Conservation (phyloP, 2,888 invertebrate species). For the Melieria omissa region DNA sequence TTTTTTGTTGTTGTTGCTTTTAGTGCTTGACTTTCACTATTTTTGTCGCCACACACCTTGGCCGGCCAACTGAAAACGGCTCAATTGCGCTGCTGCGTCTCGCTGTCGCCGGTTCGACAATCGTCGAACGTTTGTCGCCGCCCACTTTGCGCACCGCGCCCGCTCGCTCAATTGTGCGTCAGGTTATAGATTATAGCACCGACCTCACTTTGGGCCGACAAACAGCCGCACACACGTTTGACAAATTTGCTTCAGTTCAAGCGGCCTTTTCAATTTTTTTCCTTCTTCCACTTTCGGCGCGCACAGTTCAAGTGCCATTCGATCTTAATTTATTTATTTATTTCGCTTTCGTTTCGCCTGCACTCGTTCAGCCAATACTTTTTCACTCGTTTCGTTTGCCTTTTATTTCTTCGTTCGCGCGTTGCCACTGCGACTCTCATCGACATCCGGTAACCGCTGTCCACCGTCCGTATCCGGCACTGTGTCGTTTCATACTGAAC, state of each 20-base stretch:
- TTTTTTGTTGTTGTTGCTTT: slow-evolving; percentile 11
- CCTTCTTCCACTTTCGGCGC: neutral
- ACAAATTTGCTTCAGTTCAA: too few relatives aligned
- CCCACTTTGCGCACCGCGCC: too few relatives aligned
- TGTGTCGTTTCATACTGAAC: slow-evolving; percentile 53
- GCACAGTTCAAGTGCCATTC: neutral
- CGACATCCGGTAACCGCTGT: slow-evolving; percentile 35
- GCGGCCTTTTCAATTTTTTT: neutral
- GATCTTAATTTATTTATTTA: neutral
- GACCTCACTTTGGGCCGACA: too few relatives aligned
- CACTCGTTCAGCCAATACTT: neutral
- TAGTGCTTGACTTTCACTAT: neutral
- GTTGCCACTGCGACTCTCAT: slow-evolving; percentile 8
- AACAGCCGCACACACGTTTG: too few relatives aligned
- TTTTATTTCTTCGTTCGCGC: slow-evolving; percentile 6
- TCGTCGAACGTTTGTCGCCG: too few relatives aligned
- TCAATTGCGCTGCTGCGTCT: too few relatives aligned
- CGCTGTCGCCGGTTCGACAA: too few relatives aligned
- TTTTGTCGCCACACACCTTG: neutral
- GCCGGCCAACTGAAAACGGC: too few relatives aligned
- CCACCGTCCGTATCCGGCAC: slow-evolving; percentile 52
- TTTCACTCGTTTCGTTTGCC: slow-evolving; percentile 21
- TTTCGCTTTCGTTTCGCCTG: neutral
- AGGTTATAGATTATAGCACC: too few relatives aligned
- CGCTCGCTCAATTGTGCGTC: too few relatives aligned